Percentiles rank a stretch among this genome's conserved stretches.
Evolutionary conservation across 2,888 invertebrate species (phyloP).

Genomic region (Anodontia alba): DNA sequence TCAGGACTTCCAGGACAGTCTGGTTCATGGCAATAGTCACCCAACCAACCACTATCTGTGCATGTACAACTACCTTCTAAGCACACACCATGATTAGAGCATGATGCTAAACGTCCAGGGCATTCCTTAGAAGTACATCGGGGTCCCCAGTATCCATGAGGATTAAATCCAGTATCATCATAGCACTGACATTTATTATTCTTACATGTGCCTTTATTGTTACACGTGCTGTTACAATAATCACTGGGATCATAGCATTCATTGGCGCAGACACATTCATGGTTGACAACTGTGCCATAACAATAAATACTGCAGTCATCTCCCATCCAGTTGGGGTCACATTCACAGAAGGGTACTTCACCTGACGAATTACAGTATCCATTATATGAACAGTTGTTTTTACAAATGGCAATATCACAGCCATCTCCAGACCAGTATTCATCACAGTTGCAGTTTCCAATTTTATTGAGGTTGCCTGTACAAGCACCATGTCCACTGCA

Average conservation of each 20-base stretch:
- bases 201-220: constrained; percentile 59
- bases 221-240: constrained; percentile 57
- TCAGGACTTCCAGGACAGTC: constrained; percentile 66
- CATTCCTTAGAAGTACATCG: constrained; percentile 68
- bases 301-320: constrained; percentile 72
- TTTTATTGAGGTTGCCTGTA: constrained; percentile 53
- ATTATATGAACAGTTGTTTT: constrained; percentile 64
- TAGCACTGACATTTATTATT: constrained; percentile 43
- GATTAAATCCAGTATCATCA: constrained; percentile 45
- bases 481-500: constrained; percentile 73
- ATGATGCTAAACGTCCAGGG: constrained; percentile 67
- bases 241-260: constrained; percentile 46
- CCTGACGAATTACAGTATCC: constrained; percentile 63
- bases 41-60: constrained; percentile 60
- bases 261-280: constrained; percentile 56
- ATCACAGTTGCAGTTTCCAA: constrained; percentile 63
- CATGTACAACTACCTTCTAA: constrained; percentile 65
- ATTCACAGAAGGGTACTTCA: constrained; percentile 68
- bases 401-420: constrained; percentile 71
- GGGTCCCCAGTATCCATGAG: constrained; percentile 66
- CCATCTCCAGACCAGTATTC: constrained; percentile 70
- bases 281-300: constrained; percentile 62
- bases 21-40: constrained; percentile 65
- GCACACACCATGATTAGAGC: constrained; percentile 65
- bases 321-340: constrained; percentile 76